These are phyloP conservation scores for Lerema accius DNA, from an alignment of 1,140 invertebrate genomes.

Conservation along the genomic window DNA sequence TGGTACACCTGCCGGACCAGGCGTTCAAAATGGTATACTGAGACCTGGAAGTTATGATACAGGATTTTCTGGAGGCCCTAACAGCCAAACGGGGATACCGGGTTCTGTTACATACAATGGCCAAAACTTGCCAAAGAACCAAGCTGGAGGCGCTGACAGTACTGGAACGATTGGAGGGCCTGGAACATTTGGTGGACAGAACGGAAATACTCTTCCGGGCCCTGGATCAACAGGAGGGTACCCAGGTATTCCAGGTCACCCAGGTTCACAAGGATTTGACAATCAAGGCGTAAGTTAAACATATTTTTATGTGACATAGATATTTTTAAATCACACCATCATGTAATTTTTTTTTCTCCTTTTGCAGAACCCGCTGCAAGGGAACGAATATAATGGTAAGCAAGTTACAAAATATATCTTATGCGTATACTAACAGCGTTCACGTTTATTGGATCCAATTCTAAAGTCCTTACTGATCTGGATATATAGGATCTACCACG, in stretches of 20 bases:
- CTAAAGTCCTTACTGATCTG: too few species aligned
- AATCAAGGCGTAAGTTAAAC: conserved; percentile 11
- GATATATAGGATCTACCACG: too few species aligned
- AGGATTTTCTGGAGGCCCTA: conserved; percentile 11
- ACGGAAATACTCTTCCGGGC: conserved; percentile 5
- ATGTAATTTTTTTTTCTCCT: too few species aligned
- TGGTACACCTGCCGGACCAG: conserved; percentile 10
- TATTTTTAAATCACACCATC: too few species aligned
- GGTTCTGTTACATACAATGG: conserved; percentile 19
- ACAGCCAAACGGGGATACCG: background rate
- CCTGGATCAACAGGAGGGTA: background rate
- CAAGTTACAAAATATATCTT: too few species aligned
- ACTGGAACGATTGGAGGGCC: conserved; percentile 13
- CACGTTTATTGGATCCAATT: too few species aligned
- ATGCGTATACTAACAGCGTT: too few species aligned
- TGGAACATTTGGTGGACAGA: conserved; percentile 8
- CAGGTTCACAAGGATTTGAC: background rate
- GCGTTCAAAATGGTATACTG: conserved; percentile 9
- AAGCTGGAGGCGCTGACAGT: background rate
- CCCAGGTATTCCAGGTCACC: too few species aligned
- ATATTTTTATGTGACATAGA: background rate
- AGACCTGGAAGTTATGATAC: conserved; percentile 28
- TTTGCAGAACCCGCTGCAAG: conserved; percentile 42
- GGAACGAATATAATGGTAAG: conserved; percentile 42
- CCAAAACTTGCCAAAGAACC: too few species aligned